Evolutionary conservation across 2,797 vertebrate species (phyloP), one percentile per base, ranked within the genome.

Genomic region (Helicolenus hilgendorfi): DNA sequence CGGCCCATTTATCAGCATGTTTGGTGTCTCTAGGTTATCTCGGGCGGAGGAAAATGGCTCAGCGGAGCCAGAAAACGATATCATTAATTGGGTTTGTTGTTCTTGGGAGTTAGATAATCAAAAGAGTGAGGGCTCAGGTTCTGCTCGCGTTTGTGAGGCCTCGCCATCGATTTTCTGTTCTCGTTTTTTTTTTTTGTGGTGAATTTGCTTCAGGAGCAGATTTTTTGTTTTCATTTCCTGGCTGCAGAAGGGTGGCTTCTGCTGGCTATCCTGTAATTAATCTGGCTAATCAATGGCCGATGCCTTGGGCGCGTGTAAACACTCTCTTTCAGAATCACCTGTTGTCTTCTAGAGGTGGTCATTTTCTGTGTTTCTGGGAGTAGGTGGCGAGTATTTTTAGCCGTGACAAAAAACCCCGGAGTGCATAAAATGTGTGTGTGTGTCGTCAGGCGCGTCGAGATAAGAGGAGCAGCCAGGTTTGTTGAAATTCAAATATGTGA

Each of bases 51-150:
- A 90, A 94, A 94, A 92, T 88, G 91, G 77, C 69, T 89, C 80
- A 86, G 38, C 75, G 77, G 85, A 92, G 85, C 84, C 79, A 81
- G 87, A 88, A 81, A 93, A 82, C 36, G 3, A 72, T 84, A 84
- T 89, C 86, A 77, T 93, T 95, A 93, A 94, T 93, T 94, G 85
- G 62, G 84, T 95, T 89, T 94, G 92, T 93, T 93, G 91, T 91
- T 94, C 81, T 85, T 89, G 71, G 68, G 55, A 91, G 83, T 91
- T 87, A 69, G 87, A 94, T 92, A 89, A 93, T 93, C 81, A 90
- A 88, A 92, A 91, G 68, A 88, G 60, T 68, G 41, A 79, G 77
- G 65, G 59, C 45, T 77, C 22, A n/a, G 71, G 72, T 78, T 92
- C 83, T 77, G 45, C 71, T 84, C 84, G 68, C 84, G 79, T 77